phyloP scores from a whole-genome alignment of 2,888 invertebrate genomes.

The Lumbricus terrestris region DNA sequence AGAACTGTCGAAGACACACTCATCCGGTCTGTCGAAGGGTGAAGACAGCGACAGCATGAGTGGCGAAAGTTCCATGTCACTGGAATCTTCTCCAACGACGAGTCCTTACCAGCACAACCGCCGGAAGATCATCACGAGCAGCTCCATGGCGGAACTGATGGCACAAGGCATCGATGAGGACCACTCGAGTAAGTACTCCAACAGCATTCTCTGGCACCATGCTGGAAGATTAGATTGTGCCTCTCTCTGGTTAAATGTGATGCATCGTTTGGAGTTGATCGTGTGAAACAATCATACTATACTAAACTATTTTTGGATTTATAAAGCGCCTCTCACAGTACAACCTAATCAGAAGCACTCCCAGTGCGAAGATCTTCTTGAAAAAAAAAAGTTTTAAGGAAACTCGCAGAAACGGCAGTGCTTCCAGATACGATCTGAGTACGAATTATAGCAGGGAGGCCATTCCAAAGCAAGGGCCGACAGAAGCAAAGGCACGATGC shows the following conservation, averaged over 20 bases:
- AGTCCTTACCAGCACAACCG: slow-evolving; percentile 34
- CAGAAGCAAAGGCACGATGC: too few species aligned
- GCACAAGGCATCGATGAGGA: background rate
- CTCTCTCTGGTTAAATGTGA: too few species aligned
- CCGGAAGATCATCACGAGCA: background rate
- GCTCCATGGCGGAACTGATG: slow-evolving; percentile 26
- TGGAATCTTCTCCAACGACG: slow-evolving; percentile 59
- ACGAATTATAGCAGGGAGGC: too few species aligned
- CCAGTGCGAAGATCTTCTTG: too few species aligned
- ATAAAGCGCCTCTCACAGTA: too few species aligned
- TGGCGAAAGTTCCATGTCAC: slow-evolving; percentile 59
- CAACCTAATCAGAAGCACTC: too few species aligned
- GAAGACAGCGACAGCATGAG: slow-evolving; percentile 54
- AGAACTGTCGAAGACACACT: background rate
- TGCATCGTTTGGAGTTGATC: background rate
- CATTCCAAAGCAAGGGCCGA: too few species aligned
- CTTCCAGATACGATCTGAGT: too few species aligned
- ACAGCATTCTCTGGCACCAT: background rate
- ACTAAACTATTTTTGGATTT: too few species aligned
- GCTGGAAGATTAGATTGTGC: background rate
- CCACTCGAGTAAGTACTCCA: slow-evolving; percentile 16
- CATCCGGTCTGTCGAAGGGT: background rate
- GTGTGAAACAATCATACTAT: too few species aligned
- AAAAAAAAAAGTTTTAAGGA: too few species aligned
- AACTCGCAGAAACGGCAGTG: too few species aligned